A percentile compares a stretch with the other conserved stretches of the same genome.
Conservation (phyloP, 1,140 invertebrate species). For the Bombyx mandarina region DNA sequence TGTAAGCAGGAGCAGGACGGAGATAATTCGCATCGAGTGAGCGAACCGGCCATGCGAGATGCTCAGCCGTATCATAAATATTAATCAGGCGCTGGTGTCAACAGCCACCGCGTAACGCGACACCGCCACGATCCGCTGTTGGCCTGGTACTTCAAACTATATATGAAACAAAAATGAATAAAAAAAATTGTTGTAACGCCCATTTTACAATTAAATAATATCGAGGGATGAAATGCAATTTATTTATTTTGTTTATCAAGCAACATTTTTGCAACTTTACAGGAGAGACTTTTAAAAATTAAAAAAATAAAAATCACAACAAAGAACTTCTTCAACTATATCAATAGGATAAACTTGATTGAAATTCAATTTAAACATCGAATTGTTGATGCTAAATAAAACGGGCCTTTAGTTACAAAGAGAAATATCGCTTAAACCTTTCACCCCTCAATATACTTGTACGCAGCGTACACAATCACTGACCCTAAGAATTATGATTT, state of each 20-base stretch:
- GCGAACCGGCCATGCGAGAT: conserved; percentile 68
- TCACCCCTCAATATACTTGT: no score
- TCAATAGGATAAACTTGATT: no score
- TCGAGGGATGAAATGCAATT: background rate
- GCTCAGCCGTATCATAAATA: conserved; percentile 69
- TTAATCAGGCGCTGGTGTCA: conserved; percentile 70
- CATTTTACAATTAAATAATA: no score
- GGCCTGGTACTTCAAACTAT: conserved; percentile 53
- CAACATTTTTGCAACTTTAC: background rate
- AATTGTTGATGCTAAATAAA: no score
- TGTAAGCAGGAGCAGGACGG: conserved; percentile 41
- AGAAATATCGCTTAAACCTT: no score
- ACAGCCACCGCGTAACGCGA: conserved; percentile 70
- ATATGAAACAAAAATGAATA: conserved; percentile 9
- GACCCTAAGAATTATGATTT: no score
- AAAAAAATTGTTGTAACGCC: no score
- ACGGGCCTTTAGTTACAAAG: no score
- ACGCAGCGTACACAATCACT: no score
- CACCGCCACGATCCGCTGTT: conserved; percentile 60
- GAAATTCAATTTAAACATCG: no score
- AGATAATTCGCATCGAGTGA: conserved; percentile 57
- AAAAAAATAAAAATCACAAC: no score
- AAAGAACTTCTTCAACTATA: no score
- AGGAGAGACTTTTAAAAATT: background rate
- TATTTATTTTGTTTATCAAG: background rate